Conservation (phyloP, 2,113 vertebrate genomes). For the Brachyistius frenatus region DNA sequence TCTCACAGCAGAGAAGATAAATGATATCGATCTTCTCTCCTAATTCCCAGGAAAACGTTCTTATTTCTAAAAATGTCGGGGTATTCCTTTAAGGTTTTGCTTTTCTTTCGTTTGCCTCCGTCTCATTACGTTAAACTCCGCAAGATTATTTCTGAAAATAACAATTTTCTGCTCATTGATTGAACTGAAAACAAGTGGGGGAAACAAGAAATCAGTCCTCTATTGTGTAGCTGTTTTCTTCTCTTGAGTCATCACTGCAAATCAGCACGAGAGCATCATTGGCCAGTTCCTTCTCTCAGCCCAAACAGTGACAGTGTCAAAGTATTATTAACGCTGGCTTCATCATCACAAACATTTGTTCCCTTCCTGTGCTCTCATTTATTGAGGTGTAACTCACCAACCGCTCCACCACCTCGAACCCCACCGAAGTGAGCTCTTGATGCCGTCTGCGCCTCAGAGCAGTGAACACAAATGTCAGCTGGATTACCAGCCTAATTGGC, state of each 20-base stretch:
- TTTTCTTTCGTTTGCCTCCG: background rate
- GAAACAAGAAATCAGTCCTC: slow-evolving; percentile 43
- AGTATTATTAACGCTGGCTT: slow-evolving; percentile 30
- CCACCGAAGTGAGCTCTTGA: slow-evolving; percentile 46
- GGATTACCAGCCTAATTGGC: slow-evolving; percentile 71
- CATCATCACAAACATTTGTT: slow-evolving; percentile 8
- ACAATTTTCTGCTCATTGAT: slow-evolving; percentile 22
- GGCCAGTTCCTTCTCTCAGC: background rate
- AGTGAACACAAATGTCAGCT: slow-evolving; percentile 62
- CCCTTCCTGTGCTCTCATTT: slow-evolving; percentile 29
- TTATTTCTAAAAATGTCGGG: slow-evolving; percentile 4
- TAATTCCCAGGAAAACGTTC: background rate
- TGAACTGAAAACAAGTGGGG: slow-evolving; percentile 23
- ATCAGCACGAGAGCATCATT: slow-evolving; percentile 15
- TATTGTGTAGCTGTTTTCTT: slow-evolving; percentile 39
- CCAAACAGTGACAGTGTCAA: slow-evolving; percentile 9
- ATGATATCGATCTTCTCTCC: background rate
- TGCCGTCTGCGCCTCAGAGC: slow-evolving; percentile 39
- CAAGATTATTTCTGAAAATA: slow-evolving; percentile 33
- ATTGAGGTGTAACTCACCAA: slow-evolving; percentile 17
- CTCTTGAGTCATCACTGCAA: slow-evolving; percentile 38
- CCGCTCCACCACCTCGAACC: slow-evolving; percentile 9
- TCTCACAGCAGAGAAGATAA: slow-evolving; percentile 4
- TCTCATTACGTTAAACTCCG: slow-evolving; percentile 12
- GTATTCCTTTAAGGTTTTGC: background rate